phyloP scores from a whole-genome alignment of 2,797 vertebrate genomes.

The Hyperoplus immaculatus region DNA sequence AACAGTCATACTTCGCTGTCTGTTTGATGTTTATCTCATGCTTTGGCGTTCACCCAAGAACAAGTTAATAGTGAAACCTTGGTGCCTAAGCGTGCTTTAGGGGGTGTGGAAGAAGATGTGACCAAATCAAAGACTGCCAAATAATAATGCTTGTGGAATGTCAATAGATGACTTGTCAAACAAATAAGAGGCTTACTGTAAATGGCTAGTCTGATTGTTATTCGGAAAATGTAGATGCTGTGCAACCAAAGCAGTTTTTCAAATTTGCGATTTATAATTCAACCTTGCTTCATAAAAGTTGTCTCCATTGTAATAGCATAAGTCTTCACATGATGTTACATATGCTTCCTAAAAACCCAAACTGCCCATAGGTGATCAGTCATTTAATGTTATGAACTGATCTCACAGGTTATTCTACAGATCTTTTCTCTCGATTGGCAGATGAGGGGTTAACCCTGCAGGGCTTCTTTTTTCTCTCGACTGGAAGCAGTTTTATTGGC shows the following conservation, averaged over 20 bases:
- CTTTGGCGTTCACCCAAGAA: not conserved
- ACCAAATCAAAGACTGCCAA: conserved; percentile 1
- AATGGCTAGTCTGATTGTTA: not conserved
- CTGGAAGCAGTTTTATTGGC: conserved; percentile 70
- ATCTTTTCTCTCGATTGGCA: conserved; percentile 38
- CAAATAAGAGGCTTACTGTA: not conserved
- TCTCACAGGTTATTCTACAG: conserved; percentile 19
- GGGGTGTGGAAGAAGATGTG: not conserved
- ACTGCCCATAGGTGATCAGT: not conserved
- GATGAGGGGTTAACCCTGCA: conserved; percentile 74
- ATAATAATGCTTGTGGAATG: conserved; percentile 21
- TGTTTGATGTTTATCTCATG: conserved; percentile 6
- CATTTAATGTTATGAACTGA: conserved; percentile 1
- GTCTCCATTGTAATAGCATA: not conserved
- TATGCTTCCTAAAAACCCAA: not conserved
- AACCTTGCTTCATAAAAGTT: not conserved
- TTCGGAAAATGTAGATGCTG: not conserved
- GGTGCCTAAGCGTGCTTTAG: not conserved
- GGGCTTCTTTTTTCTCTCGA: not conserved
- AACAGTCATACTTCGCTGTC: not conserved
- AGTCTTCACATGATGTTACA: not conserved
- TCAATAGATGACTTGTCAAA: conserved; percentile 17
- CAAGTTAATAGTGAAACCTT: conserved; percentile 2
- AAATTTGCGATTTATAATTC: not conserved
- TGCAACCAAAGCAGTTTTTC: conserved; percentile 4